These are phyloP conservation scores for Sardinella longiceps DNA, from an alignment of 2,797 vertebrate genomes.

Conservation along the genomic window DNA sequence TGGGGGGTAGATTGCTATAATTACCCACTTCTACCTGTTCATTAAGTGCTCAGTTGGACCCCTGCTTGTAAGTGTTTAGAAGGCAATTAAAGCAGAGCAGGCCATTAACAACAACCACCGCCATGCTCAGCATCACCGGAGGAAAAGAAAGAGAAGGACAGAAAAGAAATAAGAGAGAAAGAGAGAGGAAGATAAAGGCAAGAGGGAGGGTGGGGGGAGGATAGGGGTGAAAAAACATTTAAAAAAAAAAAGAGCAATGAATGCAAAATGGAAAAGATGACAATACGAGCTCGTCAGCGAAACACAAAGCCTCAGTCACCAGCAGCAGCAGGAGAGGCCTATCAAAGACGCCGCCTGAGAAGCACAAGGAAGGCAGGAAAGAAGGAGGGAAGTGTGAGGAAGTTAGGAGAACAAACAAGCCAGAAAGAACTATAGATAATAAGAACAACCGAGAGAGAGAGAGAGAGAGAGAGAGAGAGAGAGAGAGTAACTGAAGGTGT, in stretches of 20 bases:
- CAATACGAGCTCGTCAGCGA: background rate
- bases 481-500: constrained; percentile 58
- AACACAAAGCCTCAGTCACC: background rate
- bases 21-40: constrained; percentile 99
- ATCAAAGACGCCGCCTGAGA: background rate
- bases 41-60: constrained; percentile 99
- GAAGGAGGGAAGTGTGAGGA: background rate
- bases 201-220: background rate
- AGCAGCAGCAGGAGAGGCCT: background rate
- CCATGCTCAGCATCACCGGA: constrained; percentile 40
- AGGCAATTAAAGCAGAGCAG: constrained; percentile 97
- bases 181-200: background rate
- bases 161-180: too few relatives aligned
- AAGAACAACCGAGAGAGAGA: constrained; percentile 27
- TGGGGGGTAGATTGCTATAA: constrained; percentile 93
- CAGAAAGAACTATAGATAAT: background rate
- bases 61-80: constrained; percentile 91
- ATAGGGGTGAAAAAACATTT: background rate
- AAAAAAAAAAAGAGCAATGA: background rate
- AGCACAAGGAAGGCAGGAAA: background rate
- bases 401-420: background rate
- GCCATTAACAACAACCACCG: constrained; percentile 92
- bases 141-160: constrained; percentile 4
- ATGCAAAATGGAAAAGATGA: background rate
- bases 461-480: constrained; percentile 69